These are phyloP conservation scores for Tetranychus piercei DNA, from an alignment of 2,888 invertebrate genomes.

Conservation along the genomic window DNA sequence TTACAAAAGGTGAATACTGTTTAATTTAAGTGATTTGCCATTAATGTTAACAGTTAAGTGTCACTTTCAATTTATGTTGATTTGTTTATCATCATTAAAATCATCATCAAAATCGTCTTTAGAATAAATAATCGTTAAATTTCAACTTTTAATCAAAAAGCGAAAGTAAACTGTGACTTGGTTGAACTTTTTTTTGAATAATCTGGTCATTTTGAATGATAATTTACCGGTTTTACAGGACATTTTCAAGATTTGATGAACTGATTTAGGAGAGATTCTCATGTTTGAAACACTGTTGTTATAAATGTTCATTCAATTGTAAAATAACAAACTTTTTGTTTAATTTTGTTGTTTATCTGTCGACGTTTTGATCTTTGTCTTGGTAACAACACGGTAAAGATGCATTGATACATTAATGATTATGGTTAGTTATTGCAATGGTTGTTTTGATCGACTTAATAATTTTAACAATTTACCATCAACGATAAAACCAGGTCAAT, in stretches of 20 bases:
- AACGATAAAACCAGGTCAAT: not conserved
- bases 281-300: not conserved
- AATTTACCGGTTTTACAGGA: not conserved
- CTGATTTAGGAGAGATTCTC: not conserved
- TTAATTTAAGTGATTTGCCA: not conserved
- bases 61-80: not conserved
- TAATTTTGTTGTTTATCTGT: not conserved
- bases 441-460: not conserved
- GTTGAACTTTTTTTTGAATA: not conserved
- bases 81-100: not conserved
- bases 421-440: not conserved
- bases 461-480: not conserved
- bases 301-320: not conserved
- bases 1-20: not conserved
- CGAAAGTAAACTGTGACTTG: not conserved
- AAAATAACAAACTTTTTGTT: not conserved
- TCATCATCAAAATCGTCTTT: not conserved
- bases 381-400: not conserved
- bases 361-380: not conserved
- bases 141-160: not conserved
- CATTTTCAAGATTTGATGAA: not conserved
- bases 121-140: not conserved
- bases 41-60: not conserved
- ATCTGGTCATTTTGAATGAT: not conserved
- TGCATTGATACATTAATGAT: not conserved